Base-by-base conservation (phyloP, 2,113 vertebrate species). In the Lipotes vexillifer region DNA sequence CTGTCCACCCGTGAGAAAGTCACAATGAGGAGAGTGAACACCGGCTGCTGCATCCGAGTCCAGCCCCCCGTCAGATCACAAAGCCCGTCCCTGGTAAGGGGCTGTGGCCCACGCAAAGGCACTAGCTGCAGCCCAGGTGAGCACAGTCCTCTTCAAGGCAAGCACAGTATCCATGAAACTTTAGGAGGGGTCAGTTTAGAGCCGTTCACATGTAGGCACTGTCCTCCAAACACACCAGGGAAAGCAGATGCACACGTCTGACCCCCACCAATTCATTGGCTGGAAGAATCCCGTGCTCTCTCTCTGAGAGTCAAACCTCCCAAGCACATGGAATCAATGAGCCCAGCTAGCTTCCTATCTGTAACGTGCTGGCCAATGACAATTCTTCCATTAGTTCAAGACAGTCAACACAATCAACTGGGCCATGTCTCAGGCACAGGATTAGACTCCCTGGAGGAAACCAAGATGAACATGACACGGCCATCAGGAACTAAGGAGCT, bases 131-230 rank as follows among this genome's bases (percentile, higher is more conserved):
- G n/a, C 27, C 49, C 65, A 65, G 15, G 29, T 72, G 78, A 61
- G 21, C 66, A 69, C 3, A 1, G 10, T 33, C 74, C 52, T 92
- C 52, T 25, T 87, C 69, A 25, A 82, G 68, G 57, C 10, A 65
- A 92, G 33, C 2, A 1, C 31, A 29, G 65, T 31, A 75, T 4
- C 41, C 69, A 14, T 3, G n/a, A 27, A 49, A 59, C 38, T 74
- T 88, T 14, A 84, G 75, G 69, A 74, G 25, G 63, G 49, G 44
- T 63, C 72, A 66, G 29, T 57, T 66, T 55, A 77, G 74, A 89
- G 68, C 27, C 3, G 14, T 31, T 63, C 33, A 11, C 65, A 6
- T 21, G n/a, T 29, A 41, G 10, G 55, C 25, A 41, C 1, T 21
- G 1, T 86, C 21, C 41, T 74, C 83, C 33, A 49, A 25, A 27